Base-by-base conservation (phyloP, 1,140 invertebrate species). In the Tetranychus cinnabarinus region DNA sequence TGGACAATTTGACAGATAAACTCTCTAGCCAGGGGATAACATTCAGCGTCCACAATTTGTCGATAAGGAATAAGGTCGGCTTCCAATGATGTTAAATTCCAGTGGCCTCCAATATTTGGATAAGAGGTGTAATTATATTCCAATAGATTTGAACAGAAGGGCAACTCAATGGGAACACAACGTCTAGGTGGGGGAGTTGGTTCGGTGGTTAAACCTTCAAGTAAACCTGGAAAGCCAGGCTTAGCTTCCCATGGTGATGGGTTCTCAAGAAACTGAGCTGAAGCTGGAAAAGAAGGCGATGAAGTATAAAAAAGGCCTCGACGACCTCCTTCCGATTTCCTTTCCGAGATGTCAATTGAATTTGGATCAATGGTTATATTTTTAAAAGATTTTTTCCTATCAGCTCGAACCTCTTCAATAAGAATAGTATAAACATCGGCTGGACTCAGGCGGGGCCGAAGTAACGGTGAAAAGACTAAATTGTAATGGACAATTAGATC, bases 1-100 rank as follows among this genome's bases (percentile, higher is more conserved):
- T 91, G 87, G 1, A 89, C 71, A 33, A 87, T 73, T 66, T 85
- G 81, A 67, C 87, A 90, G 8, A 90, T 79, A 68, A 89, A 88
- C 64, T 89, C 85, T 71, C 84, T 81, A 2, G 86, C 84, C 64
- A 84, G 75, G 62, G 82, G 76, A 65, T 85, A 88, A 68, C 87
- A 91, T 72, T 89, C 86, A 1, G 84, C 84, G 69, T 91, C 86
- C 2, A 88, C 80, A 1, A 89, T 73, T 71, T 88, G 85, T 61
- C 86, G 81, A 70, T 56, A 88, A 1, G 83, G 76, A 54, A 88
- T 86, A 2, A 88, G 77, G 71, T 89, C 82, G 31, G 81, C 77
- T 64, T 82, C 72, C 8, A 88, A 77, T 46, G 83, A 80, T 8
- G 79, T 75, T 23, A 82, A 70, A 15, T 78, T 81, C 34, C 72